A percentile compares a stretch with the other conserved stretches of the same genome.
phyloP scores from a whole-genome alignment of 2,797 vertebrate species.

The Cynodonichthys magdalenae region DNA sequence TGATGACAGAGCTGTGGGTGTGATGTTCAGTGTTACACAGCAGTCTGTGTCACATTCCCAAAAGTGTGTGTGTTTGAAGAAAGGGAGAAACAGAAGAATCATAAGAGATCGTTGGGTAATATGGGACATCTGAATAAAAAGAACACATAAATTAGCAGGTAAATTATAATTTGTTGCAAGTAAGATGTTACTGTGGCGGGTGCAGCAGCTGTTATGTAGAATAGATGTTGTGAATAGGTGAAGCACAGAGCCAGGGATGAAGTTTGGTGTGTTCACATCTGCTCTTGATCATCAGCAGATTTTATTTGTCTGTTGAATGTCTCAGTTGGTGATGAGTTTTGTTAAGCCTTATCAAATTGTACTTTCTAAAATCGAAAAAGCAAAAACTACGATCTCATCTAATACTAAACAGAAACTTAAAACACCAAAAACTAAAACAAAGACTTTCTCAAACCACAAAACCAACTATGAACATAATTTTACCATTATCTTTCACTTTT shows the following conservation, averaged over 20 bases:
- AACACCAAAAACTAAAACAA: too few species aligned
- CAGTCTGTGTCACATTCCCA: constrained; percentile 54
- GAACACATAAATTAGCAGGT: constrained; percentile 43
- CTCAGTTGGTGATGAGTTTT: constrained; percentile 65
- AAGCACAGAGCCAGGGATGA: too few species aligned
- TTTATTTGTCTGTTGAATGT: too few species aligned
- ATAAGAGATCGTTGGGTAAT: not conserved
- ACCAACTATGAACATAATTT: too few species aligned
- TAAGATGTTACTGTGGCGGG: constrained; percentile 23
- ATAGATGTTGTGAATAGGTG: too few species aligned
- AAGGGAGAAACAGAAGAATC: constrained; percentile 28
- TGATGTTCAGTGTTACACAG: constrained; percentile 68
- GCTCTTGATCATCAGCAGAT: too few species aligned
- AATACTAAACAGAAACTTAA: too few species aligned
- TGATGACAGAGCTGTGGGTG: constrained; percentile 68
- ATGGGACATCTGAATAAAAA: constrained; percentile 23
- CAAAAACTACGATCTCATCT: too few species aligned
- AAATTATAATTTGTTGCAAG: constrained; percentile 38
- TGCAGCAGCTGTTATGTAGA: constrained; percentile 28
- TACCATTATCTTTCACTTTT: too few species aligned
- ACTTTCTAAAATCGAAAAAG: constrained; percentile 23
- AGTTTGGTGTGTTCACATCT: too few species aligned
- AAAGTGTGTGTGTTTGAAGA: constrained; percentile 17
- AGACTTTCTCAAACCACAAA: too few species aligned
- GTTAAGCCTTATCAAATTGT: constrained; percentile 74